Percentiles rank a stretch among this genome's conserved stretches.
phyloP scores from a whole-genome alignment of 37 sponge, comb jelly and placozoan genomes.

The Haliclona indistincta region DNA sequence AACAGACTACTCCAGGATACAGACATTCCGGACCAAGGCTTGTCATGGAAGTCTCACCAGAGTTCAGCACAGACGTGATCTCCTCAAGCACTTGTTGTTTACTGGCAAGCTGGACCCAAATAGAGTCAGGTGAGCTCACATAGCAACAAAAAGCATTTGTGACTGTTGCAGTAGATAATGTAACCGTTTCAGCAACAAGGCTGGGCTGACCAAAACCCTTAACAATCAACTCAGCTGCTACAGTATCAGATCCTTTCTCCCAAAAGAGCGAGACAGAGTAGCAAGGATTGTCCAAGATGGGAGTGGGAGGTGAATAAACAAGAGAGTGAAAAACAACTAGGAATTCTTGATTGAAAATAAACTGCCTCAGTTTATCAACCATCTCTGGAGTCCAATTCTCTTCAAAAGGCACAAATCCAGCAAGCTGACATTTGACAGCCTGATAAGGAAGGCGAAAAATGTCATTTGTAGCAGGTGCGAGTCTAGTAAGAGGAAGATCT shows the following conservation, averaged over 20 bases:
- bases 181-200: slow-evolving; percentile 3
- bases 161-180: slow-evolving; percentile 1
- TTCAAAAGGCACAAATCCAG: slow-evolving; percentile 40
- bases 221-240: slow-evolving; percentile 20
- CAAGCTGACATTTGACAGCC: slow-evolving; percentile 48
- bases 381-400: neutral
- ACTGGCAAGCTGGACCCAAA: slow-evolving; percentile 62
- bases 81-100: slow-evolving; percentile 1
- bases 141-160: slow-evolving; percentile 16
- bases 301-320: neutral
- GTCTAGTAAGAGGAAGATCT: neutral
- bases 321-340: slow-evolving; percentile 20
- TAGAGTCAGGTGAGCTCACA: slow-evolving; percentile 37
- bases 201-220: slow-evolving; percentile 35
- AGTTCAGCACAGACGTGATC: slow-evolving; percentile 18
- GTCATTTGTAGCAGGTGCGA: neutral
- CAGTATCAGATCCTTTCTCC: slow-evolving; percentile 3
- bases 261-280: slow-evolving; percentile 26
- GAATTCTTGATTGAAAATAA: slow-evolving; percentile 42
- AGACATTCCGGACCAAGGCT: slow-evolving; percentile 21
- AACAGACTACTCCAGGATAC: slow-evolving; percentile 53
- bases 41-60: neutral
- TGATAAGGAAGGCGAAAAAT: slow-evolving; percentile 36
- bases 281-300: slow-evolving; percentile 25
- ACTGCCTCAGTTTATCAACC: neutral